These are phyloP conservation scores for Sanderia malayensis DNA, from an alignment of 30 jellyfish, hydroid and myxozoan genomes.

Conservation along the genomic window DNA sequence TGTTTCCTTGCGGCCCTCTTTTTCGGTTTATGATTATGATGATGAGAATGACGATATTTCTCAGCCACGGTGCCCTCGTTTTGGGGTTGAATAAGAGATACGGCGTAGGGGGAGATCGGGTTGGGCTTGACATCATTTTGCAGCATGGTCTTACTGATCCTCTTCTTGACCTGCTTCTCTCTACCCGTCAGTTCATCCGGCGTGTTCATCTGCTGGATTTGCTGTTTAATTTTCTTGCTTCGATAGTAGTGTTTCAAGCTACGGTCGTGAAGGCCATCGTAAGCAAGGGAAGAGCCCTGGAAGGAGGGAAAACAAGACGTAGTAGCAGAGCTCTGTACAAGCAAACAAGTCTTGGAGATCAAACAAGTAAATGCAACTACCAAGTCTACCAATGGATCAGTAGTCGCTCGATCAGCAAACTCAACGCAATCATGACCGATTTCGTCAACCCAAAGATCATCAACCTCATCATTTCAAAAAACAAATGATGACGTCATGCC, in stretches of 20 bases:
- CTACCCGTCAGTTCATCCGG: slow-evolving; percentile 39
- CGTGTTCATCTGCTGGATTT: slow-evolving; percentile 46
- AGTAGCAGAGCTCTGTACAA: slow-evolving; percentile 4
- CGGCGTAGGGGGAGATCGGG: slow-evolving; percentile 51
- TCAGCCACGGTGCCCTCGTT: slow-evolving; percentile 8
- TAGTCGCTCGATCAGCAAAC: neutral
- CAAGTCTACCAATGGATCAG: neutral
- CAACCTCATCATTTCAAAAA: neutral
- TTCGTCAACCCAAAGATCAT: neutral
- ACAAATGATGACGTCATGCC: too few species aligned
- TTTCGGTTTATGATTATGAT: too few species aligned
- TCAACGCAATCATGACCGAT: slow-evolving; percentile 5
- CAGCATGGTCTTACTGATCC: slow-evolving; percentile 47
- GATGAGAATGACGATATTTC: too few species aligned
- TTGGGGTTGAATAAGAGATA: slow-evolving; percentile 33
- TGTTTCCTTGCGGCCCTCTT: too few species aligned
- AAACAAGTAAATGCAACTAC: neutral
- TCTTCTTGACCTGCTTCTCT: slow-evolving; percentile 55
- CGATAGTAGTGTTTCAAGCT: slow-evolving; percentile 57
- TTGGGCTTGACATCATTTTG: slow-evolving; percentile 6
- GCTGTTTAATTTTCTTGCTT: slow-evolving; percentile 41
- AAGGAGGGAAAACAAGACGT: neutral
- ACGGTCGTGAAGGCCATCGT: slow-evolving; percentile 70
- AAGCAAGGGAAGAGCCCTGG: slow-evolving; percentile 66
- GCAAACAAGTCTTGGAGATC: neutral